Evolutionary conservation across 2,113 vertebrate species (phyloP).

Genomic region (Lophura nycthemera): DNA sequence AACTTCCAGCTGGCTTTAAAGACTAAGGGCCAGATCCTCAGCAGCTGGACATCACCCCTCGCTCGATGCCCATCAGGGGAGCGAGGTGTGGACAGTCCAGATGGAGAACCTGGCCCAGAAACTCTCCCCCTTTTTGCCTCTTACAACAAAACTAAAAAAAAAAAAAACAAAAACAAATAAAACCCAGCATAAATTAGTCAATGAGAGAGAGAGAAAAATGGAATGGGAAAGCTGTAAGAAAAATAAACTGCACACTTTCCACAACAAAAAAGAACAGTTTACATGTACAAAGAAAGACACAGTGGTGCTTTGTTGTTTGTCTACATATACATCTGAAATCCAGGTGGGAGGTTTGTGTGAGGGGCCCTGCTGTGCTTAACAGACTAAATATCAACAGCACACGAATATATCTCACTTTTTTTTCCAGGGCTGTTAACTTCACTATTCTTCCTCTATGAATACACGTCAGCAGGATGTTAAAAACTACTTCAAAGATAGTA

Average conservation of each 20-base stretch:
- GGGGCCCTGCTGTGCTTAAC: not conserved
- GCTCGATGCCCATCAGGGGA: accelerated
- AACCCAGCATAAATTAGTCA: slow-evolving; percentile 69
- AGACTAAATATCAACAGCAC: slow-evolving; percentile 17
- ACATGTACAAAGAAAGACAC: not conserved
- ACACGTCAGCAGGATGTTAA: slow-evolving; percentile 50
- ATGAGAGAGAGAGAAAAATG: slow-evolving; percentile 55
- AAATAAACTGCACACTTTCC: slow-evolving; percentile 49
- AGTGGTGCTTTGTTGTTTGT: not conserved
- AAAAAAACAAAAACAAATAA: not conserved
- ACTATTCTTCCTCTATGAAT: slow-evolving; percentile 21
- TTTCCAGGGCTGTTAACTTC: slow-evolving; percentile 12
- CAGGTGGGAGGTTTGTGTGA: not conserved
- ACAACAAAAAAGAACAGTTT: slow-evolving; percentile 8
- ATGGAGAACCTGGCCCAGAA: not conserved
- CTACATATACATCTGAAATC: accelerated
- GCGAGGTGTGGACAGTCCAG: accelerated
- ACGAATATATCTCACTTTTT: not conserved
- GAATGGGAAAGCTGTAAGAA: slow-evolving; percentile 52
- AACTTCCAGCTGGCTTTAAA: not conserved
- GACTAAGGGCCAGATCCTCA: not conserved
- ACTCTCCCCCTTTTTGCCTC: not conserved
- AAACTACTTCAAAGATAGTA: slow-evolving; percentile 29
- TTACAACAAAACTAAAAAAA: not conserved
- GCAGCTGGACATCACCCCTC: not conserved